Evolutionary conservation across 2,888 invertebrate species (phyloP), one percentile per base, ranked within the genome.

Genomic region (Tanypteryx hageni): DNA sequence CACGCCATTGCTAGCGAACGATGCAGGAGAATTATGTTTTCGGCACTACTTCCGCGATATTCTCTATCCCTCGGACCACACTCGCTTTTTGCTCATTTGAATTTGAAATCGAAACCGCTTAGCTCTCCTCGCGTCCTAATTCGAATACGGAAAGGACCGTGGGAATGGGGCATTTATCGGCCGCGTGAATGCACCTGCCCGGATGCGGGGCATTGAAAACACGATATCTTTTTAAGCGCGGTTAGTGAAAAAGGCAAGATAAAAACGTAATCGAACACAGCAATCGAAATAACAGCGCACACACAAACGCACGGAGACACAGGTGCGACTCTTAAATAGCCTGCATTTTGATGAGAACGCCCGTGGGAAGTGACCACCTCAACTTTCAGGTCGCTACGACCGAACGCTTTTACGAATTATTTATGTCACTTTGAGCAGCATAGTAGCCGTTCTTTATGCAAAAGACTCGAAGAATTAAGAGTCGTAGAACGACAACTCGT

Each of bases 261-360:
- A 76, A 27, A 76, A 76, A 76, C 44, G 76, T 76, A 76, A 76
- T 76, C 76, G 76, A 76, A 76, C 76, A 13, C 76, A 11, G 76
- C 22, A 76, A 76, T 76, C 76, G 76, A 76, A 76, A 76, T 76
- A 76, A 18, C 76, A 76, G 76, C 13, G 76, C 76, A 76, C 27
- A 27, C 44, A 44, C 76, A 76, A 27, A 27, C 76, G 76, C 22
- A 76, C 76, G 27, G 27, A 4, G 22, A 76, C 22, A 76, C 76
- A 76, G 76, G 76, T 76, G 76, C 27, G 76, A 76, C 76, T 76
- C 76, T n/a, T 27, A 76, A 76, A 76, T 76, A 76, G 76, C 10
- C 76, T 13, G 13, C 27, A 27, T 10, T 14, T 76, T 13, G 27
- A 27, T 10, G n/a, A n/a, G 11, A 22, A 22, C 5, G 22, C 22